Evolutionary conservation across 2,113 vertebrate species (phyloP).

Genomic region (Hemichromis elongatus): DNA sequence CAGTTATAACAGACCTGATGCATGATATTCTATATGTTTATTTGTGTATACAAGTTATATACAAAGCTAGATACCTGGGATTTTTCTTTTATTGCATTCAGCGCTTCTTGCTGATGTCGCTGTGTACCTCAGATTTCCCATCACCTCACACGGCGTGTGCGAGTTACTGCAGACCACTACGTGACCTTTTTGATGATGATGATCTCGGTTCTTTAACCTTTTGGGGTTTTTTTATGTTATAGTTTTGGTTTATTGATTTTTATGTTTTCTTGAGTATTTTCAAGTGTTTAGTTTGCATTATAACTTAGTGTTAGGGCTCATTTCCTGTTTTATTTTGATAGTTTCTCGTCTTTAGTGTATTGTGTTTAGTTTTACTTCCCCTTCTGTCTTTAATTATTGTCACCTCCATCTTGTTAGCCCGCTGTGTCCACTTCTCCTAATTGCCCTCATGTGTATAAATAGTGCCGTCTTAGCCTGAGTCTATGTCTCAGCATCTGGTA

Average conservation of each 20-base stretch:
- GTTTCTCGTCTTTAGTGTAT: neutral
- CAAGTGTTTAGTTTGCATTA: neutral
- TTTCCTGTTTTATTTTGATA: neutral
- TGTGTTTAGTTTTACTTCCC: neutral
- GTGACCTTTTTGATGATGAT: neutral
- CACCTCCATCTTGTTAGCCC: accelerated
- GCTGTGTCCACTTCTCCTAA: neutral
- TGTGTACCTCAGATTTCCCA: neutral
- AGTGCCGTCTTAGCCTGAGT: neutral
- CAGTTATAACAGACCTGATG: neutral
- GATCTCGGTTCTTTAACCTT: neutral
- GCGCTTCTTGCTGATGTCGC: neutral
- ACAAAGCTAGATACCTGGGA: neutral
- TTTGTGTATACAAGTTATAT: neutral
- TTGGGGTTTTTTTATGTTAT: neutral
- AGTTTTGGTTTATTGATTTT: neutral
- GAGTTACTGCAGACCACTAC: neutral
- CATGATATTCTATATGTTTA: neutral
- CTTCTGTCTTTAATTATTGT: neutral
- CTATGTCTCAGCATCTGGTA: neutral
- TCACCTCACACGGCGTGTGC: accelerated
- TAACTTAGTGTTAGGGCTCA: neutral
- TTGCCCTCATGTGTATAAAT: neutral
- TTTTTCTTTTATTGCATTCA: neutral
- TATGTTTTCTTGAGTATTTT: neutral